Evolutionary conservation across 2,113 vertebrate species (phyloP), one percentile per base, ranked within the genome.

Genomic region (Pterocles orientalis): DNA sequence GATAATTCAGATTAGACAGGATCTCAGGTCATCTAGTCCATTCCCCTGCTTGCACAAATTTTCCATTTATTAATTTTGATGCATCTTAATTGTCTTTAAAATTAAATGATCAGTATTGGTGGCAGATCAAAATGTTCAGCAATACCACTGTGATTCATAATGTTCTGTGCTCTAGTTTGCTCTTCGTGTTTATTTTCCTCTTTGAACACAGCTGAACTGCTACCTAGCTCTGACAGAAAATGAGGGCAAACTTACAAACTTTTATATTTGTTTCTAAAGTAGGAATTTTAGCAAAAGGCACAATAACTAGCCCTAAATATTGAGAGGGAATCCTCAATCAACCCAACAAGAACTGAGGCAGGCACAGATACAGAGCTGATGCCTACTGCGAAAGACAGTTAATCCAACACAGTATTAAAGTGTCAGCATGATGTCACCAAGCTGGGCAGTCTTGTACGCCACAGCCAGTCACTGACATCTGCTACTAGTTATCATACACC

Each of bases 401-500:
- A 88, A 88, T 50, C 45, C 29, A 77, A 43, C 7, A 20, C 12
- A 80, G 48, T 36, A 19, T 9, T 54, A 4, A 41, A 41, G 6
- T 17, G 39, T 48, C 61, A 75, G 60, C 31, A 36, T 26, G 33
- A 43, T 5, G 19, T n/a, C 82, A 72, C 20, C 23, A 21, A 5
- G 2, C 20, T 26, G 16, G 39, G 41, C 57, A 90, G 48, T 34
- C 51, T 21, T 12, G 18, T 39, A 23, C 4, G 2, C 23, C 61
- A 60, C 45, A 24, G 48, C 39, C 51, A 62, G 28, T 12, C 50
- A 57, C n/a, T 19, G 57, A 58, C 1, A 2, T 58, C n/a, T 48
- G 58, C 77, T 66, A 41, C 24, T 50, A 65, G 20, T 23, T 39
- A 34, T 8, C 1, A 0, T 5, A 10, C 6, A 36, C 29, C 0